phyloP scores from a whole-genome alignment of 1,140 invertebrate species.

The Conus betulinus region DNA sequence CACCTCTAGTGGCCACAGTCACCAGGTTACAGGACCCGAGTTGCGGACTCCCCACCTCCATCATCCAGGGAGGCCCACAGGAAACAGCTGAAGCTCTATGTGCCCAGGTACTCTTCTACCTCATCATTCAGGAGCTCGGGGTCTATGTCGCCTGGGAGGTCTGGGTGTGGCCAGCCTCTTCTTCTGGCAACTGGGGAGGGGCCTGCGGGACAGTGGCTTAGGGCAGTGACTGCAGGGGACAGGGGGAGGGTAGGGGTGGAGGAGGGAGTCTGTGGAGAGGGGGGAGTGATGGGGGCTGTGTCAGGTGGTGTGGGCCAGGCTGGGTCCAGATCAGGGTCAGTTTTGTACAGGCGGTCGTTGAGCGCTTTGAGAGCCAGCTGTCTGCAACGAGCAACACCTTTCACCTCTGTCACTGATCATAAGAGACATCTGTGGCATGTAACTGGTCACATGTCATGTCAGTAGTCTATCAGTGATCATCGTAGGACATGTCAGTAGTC shows the following conservation, averaged over 20 bases:
- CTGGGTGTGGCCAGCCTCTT: background rate
- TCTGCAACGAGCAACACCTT: conserved; percentile 78
- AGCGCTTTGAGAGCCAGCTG: conserved; percentile 96
- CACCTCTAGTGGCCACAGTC: no score
- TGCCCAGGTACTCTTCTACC: no score
- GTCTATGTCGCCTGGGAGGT: background rate
- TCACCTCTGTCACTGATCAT: no score
- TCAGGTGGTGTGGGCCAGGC: conserved; percentile 70
- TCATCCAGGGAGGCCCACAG: no score
- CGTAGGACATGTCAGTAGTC: no score
- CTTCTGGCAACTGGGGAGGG: background rate
- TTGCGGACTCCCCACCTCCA: no score
- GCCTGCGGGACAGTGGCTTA: background rate
- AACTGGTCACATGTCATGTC: no score
- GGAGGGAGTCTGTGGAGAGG: background rate
- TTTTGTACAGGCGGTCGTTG: conserved; percentile 91
- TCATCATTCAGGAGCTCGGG: no score
- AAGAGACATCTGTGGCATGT: no score
- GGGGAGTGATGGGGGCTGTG: conserved; percentile 51
- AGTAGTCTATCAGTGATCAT: no score
- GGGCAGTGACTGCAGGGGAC: background rate
- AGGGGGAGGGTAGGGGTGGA: background rate
- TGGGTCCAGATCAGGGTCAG: conserved; percentile 61
- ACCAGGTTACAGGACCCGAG: no score
- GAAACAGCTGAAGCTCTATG: no score